phyloP scores from a whole-genome alignment of 2,888 invertebrate genomes.

The Panzeria rudis region DNA sequence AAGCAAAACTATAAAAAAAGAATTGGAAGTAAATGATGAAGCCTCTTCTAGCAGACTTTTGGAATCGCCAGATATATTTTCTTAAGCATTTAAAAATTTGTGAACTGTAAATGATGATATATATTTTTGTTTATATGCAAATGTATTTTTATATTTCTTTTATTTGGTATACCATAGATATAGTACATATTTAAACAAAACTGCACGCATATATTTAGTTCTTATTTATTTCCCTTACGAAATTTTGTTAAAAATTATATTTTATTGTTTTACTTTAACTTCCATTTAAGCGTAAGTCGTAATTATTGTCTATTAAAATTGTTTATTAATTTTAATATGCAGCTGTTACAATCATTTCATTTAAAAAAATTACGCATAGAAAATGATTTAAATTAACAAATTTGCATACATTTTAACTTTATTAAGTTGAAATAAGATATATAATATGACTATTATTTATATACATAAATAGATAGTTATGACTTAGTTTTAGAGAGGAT shows the following conservation, averaged over 20 bases:
- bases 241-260: constrained; percentile 44
- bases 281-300: constrained; percentile 22
- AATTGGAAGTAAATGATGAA: neutral
- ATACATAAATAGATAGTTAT: constrained; percentile 10
- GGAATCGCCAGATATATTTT: constrained; percentile 60
- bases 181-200: constrained; percentile 9
- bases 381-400: constrained; percentile 29
- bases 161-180: constrained; percentile 8
- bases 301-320: neutral
- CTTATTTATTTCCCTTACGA: neutral
- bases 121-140: constrained; percentile 37
- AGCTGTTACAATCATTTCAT: constrained; percentile 16
- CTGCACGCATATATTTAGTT: constrained; percentile 32
- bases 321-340: constrained; percentile 28
- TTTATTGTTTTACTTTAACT: constrained; percentile 14
- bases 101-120: constrained; percentile 44
- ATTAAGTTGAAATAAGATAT: constrained; percentile 48
- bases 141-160: constrained; percentile 47
- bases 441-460: constrained; percentile 37
- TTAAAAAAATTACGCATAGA: constrained; percentile 1
- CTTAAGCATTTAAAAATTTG: constrained; percentile 30
- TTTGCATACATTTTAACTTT: constrained; percentile 38
- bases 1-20: constrained; percentile 17
- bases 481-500: constrained; percentile 29
- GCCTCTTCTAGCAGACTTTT: constrained; percentile 42